These are phyloP conservation scores for Hyla sarda DNA, from an alignment of 2,113 vertebrate species.

Conservation along the genomic window DNA sequence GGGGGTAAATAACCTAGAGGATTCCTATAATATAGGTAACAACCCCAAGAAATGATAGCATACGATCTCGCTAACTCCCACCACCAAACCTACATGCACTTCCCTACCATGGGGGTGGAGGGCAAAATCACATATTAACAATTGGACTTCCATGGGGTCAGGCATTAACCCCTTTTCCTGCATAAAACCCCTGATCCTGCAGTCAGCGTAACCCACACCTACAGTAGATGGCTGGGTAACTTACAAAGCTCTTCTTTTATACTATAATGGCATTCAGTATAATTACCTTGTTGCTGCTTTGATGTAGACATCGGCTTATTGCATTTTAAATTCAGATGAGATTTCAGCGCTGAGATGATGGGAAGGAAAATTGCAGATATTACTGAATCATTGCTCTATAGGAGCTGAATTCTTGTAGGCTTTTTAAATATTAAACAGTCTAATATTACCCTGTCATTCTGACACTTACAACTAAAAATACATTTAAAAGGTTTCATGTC, in stretches of 20 bases:
- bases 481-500: neutral
- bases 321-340: constrained; percentile 54
- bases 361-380: constrained; percentile 19
- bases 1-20: no score
- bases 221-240: no score
- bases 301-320: constrained; percentile 24
- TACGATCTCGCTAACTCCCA: no score
- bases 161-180: no score
- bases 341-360: constrained; percentile 6
- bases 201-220: no score
- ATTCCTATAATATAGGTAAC: no score
- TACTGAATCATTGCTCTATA: constrained; percentile 12
- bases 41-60: no score
- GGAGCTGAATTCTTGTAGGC: neutral
- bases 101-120: no score
- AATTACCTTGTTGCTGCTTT: constrained; percentile 25
- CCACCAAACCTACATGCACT: no score
- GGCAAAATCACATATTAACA: no score
- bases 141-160: no score
- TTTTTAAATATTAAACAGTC: constrained; percentile 28
- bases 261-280: constrained; percentile 3
- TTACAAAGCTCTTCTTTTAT: constrained; percentile 4
- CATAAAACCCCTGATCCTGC: no score
- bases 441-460: constrained; percentile 6
- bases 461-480: constrained; percentile 5